These are phyloP conservation scores for Andinoacara biseriatus DNA, from an alignment of 2,113 vertebrate genomes.

Conservation along the genomic window DNA sequence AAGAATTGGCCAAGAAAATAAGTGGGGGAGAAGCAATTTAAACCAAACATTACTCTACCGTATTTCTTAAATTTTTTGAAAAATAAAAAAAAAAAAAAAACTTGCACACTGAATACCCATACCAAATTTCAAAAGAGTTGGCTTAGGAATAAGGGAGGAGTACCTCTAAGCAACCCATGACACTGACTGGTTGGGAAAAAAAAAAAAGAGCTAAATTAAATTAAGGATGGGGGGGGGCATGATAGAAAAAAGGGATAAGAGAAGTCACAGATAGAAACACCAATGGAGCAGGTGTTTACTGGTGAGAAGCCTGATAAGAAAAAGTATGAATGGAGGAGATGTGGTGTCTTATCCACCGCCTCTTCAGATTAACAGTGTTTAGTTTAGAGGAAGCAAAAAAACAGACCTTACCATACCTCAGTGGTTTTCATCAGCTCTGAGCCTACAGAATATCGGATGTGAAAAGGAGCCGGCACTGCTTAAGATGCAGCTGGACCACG, in stretches of 20 bases:
- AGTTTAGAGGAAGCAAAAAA: conserved; percentile 5
- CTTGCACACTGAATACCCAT: neutral
- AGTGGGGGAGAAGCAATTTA: no score
- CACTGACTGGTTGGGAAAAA: no score
- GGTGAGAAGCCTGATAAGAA: neutral
- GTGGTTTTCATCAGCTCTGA: neutral
- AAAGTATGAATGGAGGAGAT: neutral
- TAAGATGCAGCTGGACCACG: neutral
- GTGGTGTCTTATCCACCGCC: neutral
- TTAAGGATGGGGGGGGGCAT: no score
- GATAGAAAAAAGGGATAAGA: neutral
- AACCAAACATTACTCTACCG: no score
- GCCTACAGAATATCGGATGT: neutral
- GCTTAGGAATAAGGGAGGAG: no score
- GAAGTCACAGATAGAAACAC: neutral
- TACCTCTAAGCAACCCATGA: no score
- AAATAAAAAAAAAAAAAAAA: neutral
- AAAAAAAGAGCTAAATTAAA: no score
- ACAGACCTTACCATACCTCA: neutral
- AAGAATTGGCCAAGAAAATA: no score
- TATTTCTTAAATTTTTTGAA: no score
- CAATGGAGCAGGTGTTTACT: neutral
- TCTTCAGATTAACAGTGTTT: neutral
- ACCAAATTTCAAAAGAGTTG: no score
- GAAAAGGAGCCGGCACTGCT: neutral